phyloP scores from a whole-genome alignment of 2,797 vertebrate genomes.

The Oreonectes daqikongensis region DNA sequence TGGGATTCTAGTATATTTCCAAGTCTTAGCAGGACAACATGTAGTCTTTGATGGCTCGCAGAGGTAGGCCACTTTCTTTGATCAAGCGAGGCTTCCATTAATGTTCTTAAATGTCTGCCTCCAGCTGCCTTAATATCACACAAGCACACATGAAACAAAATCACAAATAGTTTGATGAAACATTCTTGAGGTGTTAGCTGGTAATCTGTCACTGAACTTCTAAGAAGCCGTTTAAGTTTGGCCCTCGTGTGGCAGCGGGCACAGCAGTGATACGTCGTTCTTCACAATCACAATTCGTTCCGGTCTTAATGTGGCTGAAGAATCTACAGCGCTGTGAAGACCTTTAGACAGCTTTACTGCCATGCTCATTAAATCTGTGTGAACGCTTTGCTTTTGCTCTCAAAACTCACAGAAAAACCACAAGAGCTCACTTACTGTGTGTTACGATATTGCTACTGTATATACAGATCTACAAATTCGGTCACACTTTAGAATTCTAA shows the following conservation, averaged over 20 bases:
- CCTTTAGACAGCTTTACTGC: conserved; percentile 31
- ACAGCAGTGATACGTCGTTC: conserved; percentile 16
- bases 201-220: conserved; percentile 48
- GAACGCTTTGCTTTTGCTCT: conserved; percentile 2
- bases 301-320: conserved; percentile 17
- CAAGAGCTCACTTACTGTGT: too few species aligned
- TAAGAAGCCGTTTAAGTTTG: conserved; percentile 20
- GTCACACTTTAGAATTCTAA: too few species aligned
- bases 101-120: conserved; percentile 43
- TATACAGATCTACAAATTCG: too few species aligned
- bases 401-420: background rate
- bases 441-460: too few species aligned
- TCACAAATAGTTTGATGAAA: conserved; percentile 54
- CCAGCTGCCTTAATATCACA: conserved; percentile 49
- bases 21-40: conserved; percentile 16
- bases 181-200: conserved; percentile 53
- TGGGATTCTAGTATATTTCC: too few species aligned
- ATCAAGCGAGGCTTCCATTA: conserved; percentile 31
- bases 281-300: conserved; percentile 32
- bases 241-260: background rate
- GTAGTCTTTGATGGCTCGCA: conserved; percentile 23
- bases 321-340: conserved; percentile 19
- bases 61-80: conserved; percentile 14
- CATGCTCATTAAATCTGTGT: background rate
- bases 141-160: conserved; percentile 28